Conservation (phyloP, 1,140 invertebrate species). For the Colletes latitarsis region DNA sequence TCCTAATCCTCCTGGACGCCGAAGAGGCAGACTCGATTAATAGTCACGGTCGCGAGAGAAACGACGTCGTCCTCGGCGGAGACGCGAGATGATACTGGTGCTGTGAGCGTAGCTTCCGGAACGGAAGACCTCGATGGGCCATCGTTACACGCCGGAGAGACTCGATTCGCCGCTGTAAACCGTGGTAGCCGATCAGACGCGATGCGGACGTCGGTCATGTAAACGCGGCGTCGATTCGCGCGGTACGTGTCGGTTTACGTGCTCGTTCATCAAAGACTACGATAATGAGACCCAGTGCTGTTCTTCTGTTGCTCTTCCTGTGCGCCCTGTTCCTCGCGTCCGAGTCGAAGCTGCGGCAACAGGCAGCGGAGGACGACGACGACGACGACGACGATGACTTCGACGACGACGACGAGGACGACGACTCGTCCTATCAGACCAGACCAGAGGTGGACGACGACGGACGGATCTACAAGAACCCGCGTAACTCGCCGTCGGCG, state of each 20-base stretch:
- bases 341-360: conserved; percentile 75
- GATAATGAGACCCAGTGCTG: conserved; percentile 72
- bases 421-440: conserved; percentile 83
- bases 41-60: conserved; percentile 64
- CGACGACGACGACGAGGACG: conserved; percentile 84
- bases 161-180: conserved; percentile 21
- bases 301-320: conserved; percentile 68
- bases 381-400: conserved; percentile 80
- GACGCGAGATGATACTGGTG: conserved; percentile 53
- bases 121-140: conserved; percentile 50
- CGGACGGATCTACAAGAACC: conserved; percentile 92
- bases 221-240: conserved; percentile 33
- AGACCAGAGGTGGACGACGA: conserved; percentile 85
- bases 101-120: conserved; percentile 42
- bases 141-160: conserved; percentile 18
- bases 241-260: background rate
- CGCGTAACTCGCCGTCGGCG: conserved; percentile 91
- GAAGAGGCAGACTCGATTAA: conserved; percentile 68
- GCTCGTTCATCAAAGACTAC: conserved; percentile 2
- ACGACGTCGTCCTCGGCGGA: conserved; percentile 55
- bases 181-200: conserved; percentile 13
- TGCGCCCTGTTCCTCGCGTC: conserved; percentile 65
- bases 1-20: conserved; percentile 65
- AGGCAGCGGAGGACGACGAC: conserved; percentile 73
- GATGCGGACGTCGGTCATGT: conserved; percentile 30